Conservation (phyloP, 2,888 invertebrate species). For the Sabatieria punctata region DNA sequence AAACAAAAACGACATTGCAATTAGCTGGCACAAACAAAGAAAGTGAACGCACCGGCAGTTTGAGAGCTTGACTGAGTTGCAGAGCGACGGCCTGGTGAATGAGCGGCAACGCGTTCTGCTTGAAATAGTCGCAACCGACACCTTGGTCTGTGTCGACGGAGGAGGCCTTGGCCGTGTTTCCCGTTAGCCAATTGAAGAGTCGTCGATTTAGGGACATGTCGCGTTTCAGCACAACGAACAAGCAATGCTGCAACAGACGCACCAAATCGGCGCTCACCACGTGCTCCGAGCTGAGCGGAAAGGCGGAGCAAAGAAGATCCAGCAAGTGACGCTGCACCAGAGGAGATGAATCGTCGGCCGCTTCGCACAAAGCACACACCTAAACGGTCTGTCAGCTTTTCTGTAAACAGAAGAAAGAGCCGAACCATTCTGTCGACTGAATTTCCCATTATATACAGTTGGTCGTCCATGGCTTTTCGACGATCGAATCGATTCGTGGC, state of each 20-base stretch:
- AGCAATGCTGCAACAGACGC: constrained; percentile 43
- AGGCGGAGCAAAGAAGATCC: constrained; percentile 60
- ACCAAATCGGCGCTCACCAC: constrained; percentile 20
- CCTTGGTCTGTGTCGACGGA: constrained; percentile 15
- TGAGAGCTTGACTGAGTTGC: too few species aligned
- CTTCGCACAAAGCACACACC: constrained; percentile 58
- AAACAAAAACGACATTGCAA: too few species aligned
- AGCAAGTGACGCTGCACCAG: constrained; percentile 67
- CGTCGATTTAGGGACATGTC: constrained; percentile 76
- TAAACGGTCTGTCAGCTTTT: constrained; percentile 22
- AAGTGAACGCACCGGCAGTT: too few species aligned
- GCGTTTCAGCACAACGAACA: constrained; percentile 52
- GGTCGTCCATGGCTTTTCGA: constrained; percentile 58
- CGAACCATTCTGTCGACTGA: constrained; percentile 58
- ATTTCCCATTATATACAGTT: constrained; percentile 61
- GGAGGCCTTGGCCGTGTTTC: too few species aligned
- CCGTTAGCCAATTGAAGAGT: constrained; percentile 69
- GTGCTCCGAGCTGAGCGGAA: constrained; percentile 58
- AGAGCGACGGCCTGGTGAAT: background rate
- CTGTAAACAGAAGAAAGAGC: background rate
- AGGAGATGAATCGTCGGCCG: constrained; percentile 48
- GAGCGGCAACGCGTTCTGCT: background rate
- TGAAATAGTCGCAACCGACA: constrained; percentile 17
- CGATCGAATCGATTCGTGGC: constrained; percentile 61
- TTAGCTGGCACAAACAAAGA: too few species aligned